Percentiles rank a stretch among this genome's conserved stretches.
These are phyloP conservation scores for Ictalurus punctatus DNA, from an alignment of 2,113 vertebrate species.

Conservation along the genomic window DNA sequence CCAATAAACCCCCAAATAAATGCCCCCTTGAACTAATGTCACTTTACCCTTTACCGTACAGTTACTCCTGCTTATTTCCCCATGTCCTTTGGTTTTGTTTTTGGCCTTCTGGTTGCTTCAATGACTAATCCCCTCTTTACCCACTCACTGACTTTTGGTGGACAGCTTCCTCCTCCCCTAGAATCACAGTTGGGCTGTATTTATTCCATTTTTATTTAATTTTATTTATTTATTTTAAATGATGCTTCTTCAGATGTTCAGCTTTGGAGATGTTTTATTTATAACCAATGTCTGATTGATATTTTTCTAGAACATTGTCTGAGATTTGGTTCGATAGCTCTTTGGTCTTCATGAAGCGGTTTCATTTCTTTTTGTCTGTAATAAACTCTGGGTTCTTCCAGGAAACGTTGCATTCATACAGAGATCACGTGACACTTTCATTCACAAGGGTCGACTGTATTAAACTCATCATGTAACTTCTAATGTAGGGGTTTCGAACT, in stretches of 20 bases:
- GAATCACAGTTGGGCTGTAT: not conserved
- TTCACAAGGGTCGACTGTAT: no score
- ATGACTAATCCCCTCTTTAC: not conserved
- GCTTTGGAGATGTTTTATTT: not conserved
- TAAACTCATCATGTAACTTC: no score
- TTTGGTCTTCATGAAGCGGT: not conserved
- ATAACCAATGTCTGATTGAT: not conserved
- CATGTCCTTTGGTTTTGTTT: not conserved
- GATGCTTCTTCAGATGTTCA: no score
- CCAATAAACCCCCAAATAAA: no score
- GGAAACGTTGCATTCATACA: not conserved
- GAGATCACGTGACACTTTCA: not conserved
- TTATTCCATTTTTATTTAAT: not conserved
- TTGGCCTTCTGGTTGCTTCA: not conserved
- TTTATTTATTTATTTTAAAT: no score
- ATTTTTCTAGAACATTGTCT: not conserved
- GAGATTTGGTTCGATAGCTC: not conserved
- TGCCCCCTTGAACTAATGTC: not conserved
- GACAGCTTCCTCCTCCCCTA: not conserved
- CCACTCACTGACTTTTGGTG: not conserved
- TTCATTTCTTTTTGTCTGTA: no score
- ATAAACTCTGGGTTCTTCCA: not conserved
- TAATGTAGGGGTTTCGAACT: no score
- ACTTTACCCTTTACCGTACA: not conserved
- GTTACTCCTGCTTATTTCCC: not conserved